Evolutionary conservation across 2,888 invertebrate species (phyloP).

Genomic region (Azorinus chamasolen): DNA sequence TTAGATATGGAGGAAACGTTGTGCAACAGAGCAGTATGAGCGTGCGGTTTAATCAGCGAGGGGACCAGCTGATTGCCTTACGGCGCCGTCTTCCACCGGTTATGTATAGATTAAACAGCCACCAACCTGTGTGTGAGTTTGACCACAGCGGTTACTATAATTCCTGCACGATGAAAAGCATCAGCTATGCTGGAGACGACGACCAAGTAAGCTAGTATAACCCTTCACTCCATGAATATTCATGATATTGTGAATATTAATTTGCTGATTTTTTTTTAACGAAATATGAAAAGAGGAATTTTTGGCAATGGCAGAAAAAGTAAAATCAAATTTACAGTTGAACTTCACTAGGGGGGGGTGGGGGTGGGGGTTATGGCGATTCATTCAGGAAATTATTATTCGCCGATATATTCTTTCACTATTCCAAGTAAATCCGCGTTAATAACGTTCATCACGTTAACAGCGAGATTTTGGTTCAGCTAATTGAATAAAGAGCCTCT

Average conservation of each 20-base stretch:
- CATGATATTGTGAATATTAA: background rate
- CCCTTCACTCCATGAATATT: background rate
- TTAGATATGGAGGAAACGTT: conserved; percentile 81
- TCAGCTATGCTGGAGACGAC: conserved; percentile 95
- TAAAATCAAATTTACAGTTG: background rate
- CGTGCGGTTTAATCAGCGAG: conserved; percentile 94
- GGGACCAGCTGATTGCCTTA: conserved; percentile 92
- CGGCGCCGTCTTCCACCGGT: conserved; percentile 95
- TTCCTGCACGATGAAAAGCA: conserved; percentile 99
- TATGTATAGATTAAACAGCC: conserved; percentile 90
- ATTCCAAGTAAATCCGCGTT: too few relatives aligned
- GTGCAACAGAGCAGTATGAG: conserved; percentile 90
- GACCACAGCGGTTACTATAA: conserved; percentile 97
- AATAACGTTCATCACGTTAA: too few relatives aligned
- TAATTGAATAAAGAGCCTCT: too few relatives aligned
- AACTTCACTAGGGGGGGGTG: too few relatives aligned
- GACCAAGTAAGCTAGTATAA: conserved; percentile 88
- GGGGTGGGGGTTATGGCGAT: too few relatives aligned
- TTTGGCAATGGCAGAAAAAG: background rate
- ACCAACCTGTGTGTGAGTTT: conserved; percentile 93
- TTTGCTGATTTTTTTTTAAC: too few relatives aligned
- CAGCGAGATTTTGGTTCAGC: too few relatives aligned
- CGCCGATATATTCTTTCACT: too few relatives aligned
- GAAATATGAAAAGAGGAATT: too few relatives aligned
- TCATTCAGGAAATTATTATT: too few relatives aligned